Evolutionary conservation across 2,113 vertebrate species (phyloP), one percentile per base, ranked within the genome.

Genomic region (Bujurquina vittata): DNA sequence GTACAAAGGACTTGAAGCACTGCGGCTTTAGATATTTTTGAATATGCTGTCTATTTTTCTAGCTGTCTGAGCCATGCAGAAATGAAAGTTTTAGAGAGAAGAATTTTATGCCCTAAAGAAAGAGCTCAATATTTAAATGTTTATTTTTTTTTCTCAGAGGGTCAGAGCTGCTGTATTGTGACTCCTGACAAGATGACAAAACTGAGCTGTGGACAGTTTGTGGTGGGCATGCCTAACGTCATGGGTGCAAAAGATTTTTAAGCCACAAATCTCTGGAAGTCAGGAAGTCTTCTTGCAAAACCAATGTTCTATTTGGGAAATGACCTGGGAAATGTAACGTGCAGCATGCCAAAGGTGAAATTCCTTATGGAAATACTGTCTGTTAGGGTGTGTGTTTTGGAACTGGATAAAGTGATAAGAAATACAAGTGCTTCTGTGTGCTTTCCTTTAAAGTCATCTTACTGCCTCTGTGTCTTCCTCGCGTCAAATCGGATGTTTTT

Each of bases 1-100:
- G 23, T 49, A 23, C 26, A 18, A 18, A 72, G 67, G 67, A 54
- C 26, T 72, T n/a, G 7, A 35, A 72, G 35, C 57, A 65, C 46
- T 61, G 59, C 6, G 0, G 23, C 23, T 84, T 61, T 18, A 83
- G 40, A 72, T 84, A 83, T 87, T 91, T 89, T 87, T 75, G 60
- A 83, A 60, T 31, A 77, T 22, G 65, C 63, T 49, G 15, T 77
- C 6, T 83, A 77, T 81, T 79, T 89, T 87, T 75, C 22, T 65
- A 33, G 49, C 56, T 20, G 26, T 18, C 80, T 74, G 67, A 29
- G 33, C 54, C 10, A 18, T 40, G 5, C 23, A 55, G 5, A 61
- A 49, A 10, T 4, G 10, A 1, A 52, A 3, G 10, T 23, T 18
- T 8, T 2, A 65, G 31, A 67, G 60, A 7, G 4, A 37, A 20